A percentile compares a stretch with the other conserved stretches of the same genome.
Conservation (phyloP, 2,888 invertebrate genomes). For the Drosophila gaucha region DNA sequence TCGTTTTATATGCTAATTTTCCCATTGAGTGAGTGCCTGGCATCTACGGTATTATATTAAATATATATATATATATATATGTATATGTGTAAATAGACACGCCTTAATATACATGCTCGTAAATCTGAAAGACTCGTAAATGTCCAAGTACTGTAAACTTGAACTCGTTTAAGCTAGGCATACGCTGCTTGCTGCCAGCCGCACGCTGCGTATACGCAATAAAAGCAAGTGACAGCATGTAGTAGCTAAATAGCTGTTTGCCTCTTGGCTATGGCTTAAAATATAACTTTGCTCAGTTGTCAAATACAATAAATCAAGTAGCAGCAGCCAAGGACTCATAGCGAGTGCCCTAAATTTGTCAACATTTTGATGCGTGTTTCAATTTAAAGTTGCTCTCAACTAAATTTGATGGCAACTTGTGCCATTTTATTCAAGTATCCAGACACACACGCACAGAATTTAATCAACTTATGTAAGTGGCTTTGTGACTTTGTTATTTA, state of each 20-base stretch:
- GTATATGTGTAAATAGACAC: background rate
- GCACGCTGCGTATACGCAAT: conserved; percentile 11
- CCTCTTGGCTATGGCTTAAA: conserved; percentile 25
- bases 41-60: conserved; percentile 18
- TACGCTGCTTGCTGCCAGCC: conserved; percentile 4
- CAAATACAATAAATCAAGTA: conserved; percentile 63
- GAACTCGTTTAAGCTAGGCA: conserved; percentile 11
- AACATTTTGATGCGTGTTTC: conserved; percentile 31
- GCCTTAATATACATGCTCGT: conserved; percentile 36
- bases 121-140: conserved; percentile 49
- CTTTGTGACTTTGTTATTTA: conserved; percentile 11
- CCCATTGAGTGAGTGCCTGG: conserved; percentile 46
- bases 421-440: conserved; percentile 19
- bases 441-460: background rate
- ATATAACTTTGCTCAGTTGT: conserved; percentile 46
- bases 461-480: conserved; percentile 24
- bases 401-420: conserved; percentile 23
- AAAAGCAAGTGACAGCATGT: conserved; percentile 3
- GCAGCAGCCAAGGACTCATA: background rate
- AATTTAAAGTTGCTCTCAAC: conserved; percentile 38
- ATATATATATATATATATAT: background rate
- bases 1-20: conserved; percentile 69
- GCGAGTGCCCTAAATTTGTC: conserved; percentile 48
- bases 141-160: conserved; percentile 34
- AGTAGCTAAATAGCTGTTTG: conserved; percentile 31